These are phyloP conservation scores for Paradisaea rubra DNA, from an alignment of 2,113 vertebrate genomes.

Conservation along the genomic window DNA sequence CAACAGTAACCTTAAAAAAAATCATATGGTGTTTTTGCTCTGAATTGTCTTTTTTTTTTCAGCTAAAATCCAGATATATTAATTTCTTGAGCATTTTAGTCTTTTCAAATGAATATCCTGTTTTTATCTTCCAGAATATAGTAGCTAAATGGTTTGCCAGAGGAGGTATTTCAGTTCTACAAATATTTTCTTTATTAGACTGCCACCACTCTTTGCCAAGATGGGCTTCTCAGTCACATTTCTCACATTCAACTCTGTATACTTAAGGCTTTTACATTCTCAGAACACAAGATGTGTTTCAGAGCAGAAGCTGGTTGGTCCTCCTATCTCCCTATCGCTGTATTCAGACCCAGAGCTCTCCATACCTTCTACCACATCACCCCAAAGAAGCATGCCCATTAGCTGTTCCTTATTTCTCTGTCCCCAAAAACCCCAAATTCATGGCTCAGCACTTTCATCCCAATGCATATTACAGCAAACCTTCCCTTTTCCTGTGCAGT, in stretches of 20 bases:
- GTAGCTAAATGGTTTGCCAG: background rate
- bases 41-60: background rate
- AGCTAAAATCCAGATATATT: background rate
- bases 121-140: background rate
- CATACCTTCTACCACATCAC: background rate
- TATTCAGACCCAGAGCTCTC: background rate
- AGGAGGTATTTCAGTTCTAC: background rate
- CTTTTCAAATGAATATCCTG: background rate
- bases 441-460: background rate
- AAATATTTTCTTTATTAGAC: background rate
- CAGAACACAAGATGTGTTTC: background rate
- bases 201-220: background rate
- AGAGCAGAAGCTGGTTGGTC: background rate
- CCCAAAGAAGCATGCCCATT: background rate
- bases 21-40: background rate
- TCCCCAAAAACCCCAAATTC: background rate
- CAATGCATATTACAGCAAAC: accelerated
- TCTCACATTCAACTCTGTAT: background rate
- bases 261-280: background rate
- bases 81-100: background rate
- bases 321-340: accelerated
- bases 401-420: background rate
- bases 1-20: background rate
- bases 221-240: background rate
- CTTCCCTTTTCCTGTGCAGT: background rate